Percentiles rank a stretch among this genome's conserved stretches.
Conservation (phyloP, 2,797 vertebrate species). For the Pyrrhura leucotis region DNA sequence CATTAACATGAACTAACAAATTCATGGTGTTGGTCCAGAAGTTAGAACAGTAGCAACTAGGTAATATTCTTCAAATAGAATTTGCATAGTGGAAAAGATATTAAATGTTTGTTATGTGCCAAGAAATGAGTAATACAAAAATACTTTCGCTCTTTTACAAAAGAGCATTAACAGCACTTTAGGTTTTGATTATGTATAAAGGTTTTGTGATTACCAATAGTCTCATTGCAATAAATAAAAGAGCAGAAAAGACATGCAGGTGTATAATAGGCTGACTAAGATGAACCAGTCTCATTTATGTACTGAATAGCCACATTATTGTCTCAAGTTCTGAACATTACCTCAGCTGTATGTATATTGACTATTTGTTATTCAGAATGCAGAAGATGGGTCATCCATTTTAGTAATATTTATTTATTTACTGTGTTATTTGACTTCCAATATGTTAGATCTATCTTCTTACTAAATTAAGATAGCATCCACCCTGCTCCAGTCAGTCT, state of each 20-base stretch:
- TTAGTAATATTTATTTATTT: neutral
- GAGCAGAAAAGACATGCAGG: neutral
- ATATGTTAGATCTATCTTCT: neutral
- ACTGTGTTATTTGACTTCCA: neutral
- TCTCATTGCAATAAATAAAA: neutral
- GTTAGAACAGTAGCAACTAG: neutral
- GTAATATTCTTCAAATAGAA: neutral
- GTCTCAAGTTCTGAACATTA: neutral
- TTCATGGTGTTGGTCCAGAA: neutral
- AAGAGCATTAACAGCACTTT: neutral
- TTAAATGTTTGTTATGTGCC: neutral
- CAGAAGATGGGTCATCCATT: neutral
- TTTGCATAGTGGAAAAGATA: conserved; percentile 24
- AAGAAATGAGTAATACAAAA: neutral
- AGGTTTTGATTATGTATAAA: neutral
- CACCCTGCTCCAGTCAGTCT: neutral
- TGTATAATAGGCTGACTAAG: neutral
- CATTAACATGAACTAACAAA: neutral
- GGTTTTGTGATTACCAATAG: neutral
- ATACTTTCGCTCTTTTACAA: neutral
- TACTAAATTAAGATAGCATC: neutral
- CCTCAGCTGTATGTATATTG: neutral
- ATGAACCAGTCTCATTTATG: neutral
- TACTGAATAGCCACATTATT: neutral
- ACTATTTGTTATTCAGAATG: neutral